Evolutionary conservation across 2,888 invertebrate genomes (phyloP).

Genomic region (Arrhopalites spinosus): DNA sequence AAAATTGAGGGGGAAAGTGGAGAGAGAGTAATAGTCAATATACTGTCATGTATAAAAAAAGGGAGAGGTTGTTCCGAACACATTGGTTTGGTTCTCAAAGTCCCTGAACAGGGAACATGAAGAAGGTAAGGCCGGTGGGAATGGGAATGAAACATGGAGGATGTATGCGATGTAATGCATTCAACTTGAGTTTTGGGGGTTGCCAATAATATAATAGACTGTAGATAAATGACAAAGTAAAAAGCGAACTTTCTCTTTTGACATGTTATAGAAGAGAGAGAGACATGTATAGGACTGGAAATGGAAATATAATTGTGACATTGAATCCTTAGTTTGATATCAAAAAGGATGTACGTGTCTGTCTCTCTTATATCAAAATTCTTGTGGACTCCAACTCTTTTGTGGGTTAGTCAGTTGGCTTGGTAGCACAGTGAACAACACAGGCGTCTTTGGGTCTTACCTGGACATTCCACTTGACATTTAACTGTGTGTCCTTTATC

Average conservation of each 20-base stretch:
- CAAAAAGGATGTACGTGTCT: too few species aligned
- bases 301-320: conserved; percentile 3
- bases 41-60: neutral
- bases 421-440: conserved; percentile 44
- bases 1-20: neutral
- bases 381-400: conserved; percentile 4
- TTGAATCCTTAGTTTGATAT: too few species aligned
- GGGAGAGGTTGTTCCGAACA: conserved; percentile 16
- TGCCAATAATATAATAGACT: conserved; percentile 1
- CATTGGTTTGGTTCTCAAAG: conserved; percentile 15
- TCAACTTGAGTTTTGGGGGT: neutral
- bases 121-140: neutral
- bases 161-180: neutral
- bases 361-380: conserved; percentile 4
- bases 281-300: neutral
- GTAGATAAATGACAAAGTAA: neutral
- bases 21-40: neutral
- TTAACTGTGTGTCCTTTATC: neutral
- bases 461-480: conserved; percentile 29
- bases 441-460: conserved; percentile 18
- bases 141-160: neutral
- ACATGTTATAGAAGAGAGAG: too few species aligned
- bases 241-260: neutral
- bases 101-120: neutral
- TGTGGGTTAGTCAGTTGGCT: conserved; percentile 39